A percentile compares a stretch with the other conserved stretches of the same genome.
Conservation (phyloP, 2,888 invertebrate species). For the Troides aeacus region DNA sequence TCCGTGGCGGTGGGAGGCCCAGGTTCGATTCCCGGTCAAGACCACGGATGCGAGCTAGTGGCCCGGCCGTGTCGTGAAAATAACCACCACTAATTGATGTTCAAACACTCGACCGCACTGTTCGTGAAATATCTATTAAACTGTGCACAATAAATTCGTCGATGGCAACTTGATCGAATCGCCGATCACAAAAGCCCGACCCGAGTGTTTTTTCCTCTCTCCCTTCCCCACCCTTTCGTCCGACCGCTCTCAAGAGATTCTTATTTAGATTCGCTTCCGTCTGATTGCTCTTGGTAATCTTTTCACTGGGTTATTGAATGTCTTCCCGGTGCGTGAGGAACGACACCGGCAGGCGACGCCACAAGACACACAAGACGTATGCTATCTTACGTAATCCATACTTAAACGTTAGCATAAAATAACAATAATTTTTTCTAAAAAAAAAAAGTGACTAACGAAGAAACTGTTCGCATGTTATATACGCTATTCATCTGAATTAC, state of each 20-base stretch:
- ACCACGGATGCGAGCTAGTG: constrained; percentile 61
- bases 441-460: not conserved
- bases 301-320: constrained; percentile 80
- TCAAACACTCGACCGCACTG: constrained; percentile 51
- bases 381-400: not conserved
- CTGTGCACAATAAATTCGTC: constrained; percentile 62
- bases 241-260: constrained; percentile 77
- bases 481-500: not conserved
- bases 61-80: constrained; percentile 39
- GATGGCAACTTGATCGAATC: constrained; percentile 74
- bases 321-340: constrained; percentile 75
- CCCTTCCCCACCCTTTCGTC: constrained; percentile 55
- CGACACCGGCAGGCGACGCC: constrained; percentile 38
- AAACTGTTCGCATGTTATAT: not conserved
- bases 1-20: constrained; percentile 63
- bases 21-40: constrained; percentile 80
- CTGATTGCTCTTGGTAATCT: constrained; percentile 80
- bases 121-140: constrained; percentile 53
- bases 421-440: too few relatives aligned
- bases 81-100: constrained; percentile 33
- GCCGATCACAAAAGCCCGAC: constrained; percentile 70
- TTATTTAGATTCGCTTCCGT: constrained; percentile 81
- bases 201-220: constrained; percentile 63
- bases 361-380: not conserved
- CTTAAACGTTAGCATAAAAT: not conserved